Base-by-base conservation (phyloP, 1,140 invertebrate genomes). In the Pachyrhynchus sulphureomaculatus region DNA sequence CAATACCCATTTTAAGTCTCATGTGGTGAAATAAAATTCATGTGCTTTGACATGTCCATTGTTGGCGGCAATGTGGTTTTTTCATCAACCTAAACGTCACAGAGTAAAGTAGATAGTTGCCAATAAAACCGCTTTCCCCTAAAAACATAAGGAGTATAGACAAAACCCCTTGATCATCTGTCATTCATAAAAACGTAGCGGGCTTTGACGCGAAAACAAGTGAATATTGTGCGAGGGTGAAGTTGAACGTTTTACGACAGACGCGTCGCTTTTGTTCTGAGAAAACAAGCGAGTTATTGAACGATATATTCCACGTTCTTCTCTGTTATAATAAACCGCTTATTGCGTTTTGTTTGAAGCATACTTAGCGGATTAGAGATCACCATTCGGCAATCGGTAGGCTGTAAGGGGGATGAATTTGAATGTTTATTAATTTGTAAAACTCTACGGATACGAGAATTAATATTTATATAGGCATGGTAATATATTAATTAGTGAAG, bases 111-210 rank as follows among this genome's bases (percentile, higher is more conserved):
- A 10, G 26, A 10, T 29, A 29, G 26, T 9, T 10, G 17, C 42
- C 47, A 59, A 59, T 59, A 29, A 59, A 59, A 59, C 45, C 45
- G 20, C 45, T 48, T 49, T 44, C 37, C 33, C 37, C 32, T 8
- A 32, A 59, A 51, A 59, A 49, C 57, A 59, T 48, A 51, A 59
- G 47, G 45, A 42, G 18, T 49, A 53, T 15, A 39, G 34, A 51
- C n/a, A 44, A 67, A 66, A 68, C 66, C 65, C 65, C 68, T 70
- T 70, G 68, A 70, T 70, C 68, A 70, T 70, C 66, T 70, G 68
- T 53, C 67, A 68, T 65, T 65, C 61, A 66, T 65, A 62, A 59
- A 68, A 68, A 64, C 60, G 64, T 62, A 66, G 62, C 45, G 60
- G 58, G 64, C 64, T 68, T 64, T 70, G 68, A 70, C 68, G 68